Evolutionary conservation across 2,113 vertebrate species (phyloP).

Genomic region (Lucifuga dentata): DNA sequence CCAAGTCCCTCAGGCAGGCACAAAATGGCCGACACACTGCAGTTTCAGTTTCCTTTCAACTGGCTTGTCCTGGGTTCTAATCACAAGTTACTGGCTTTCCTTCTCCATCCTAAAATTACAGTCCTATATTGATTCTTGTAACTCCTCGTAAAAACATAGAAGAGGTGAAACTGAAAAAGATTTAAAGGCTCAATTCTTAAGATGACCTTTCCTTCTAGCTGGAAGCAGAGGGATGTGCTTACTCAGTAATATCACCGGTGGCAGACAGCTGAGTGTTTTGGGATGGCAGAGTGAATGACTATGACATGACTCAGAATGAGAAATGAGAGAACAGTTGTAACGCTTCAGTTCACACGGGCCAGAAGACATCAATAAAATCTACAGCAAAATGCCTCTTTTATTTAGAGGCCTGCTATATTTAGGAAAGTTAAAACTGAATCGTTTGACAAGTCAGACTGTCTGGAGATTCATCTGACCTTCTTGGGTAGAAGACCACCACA

Average conservation of each 20-base stretch:
- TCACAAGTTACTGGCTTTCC: constrained; percentile 34
- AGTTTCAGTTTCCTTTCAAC: constrained; percentile 26
- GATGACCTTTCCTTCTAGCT: neutral
- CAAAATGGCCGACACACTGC: constrained; percentile 53
- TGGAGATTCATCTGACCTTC: constrained; percentile 28
- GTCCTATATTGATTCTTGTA: neutral
- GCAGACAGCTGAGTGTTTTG: constrained; percentile 15
- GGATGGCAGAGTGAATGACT: neutral
- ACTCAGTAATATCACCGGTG: constrained; percentile 3
- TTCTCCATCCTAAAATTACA: constrained; percentile 5
- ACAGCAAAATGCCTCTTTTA: neutral
- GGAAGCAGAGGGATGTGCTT: neutral
- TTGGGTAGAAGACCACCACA: constrained; percentile 1
- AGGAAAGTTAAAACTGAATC: constrained; percentile 9
- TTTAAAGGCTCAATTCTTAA: neutral
- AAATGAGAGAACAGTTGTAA: neutral
- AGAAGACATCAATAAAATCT: neutral
- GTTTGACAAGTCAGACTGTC: constrained; percentile 1
- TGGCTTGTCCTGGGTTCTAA: constrained; percentile 51
- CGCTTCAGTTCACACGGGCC: neutral
- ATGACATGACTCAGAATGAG: constrained; percentile 1
- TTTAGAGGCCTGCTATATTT: neutral
- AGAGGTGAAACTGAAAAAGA: too few relatives aligned
- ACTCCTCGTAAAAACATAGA: too few relatives aligned
- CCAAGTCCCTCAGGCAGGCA: constrained; percentile 32